Base-by-base conservation (phyloP, 2,113 vertebrate species). In the Rousettus leschenaultii region DNA sequence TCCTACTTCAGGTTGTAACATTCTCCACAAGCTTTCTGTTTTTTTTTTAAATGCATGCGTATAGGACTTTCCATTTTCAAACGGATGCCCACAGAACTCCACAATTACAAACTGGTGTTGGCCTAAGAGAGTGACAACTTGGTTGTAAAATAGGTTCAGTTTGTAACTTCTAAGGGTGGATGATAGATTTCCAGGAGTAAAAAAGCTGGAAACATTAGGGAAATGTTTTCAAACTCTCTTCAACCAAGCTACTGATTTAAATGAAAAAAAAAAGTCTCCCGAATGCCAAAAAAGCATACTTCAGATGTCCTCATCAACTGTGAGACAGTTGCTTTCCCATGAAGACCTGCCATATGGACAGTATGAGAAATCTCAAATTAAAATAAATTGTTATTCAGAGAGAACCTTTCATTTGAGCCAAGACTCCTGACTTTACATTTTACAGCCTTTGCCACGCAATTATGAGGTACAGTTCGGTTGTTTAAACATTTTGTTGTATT, bases 341-440 rank as follows among this genome's bases (percentile, higher is more conserved):
- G 94, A 95, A 98, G 88, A 79, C 94, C 88, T 24, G 15, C 97
- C 97, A 97, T 98, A 94, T 98, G 97, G 96, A 91, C 91, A 96
- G 90, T 96, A 94, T 89, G 94, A 97, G 85, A 97, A 97, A 97
- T 96, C 73, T 91, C 88, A 96, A 97, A 97, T 97, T 97, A 96
- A 97, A 97, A 97, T 96, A 95, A 97, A 97, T 97, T 96, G 93
- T 98, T 97, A 96, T 97, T 96, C 94, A 93, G 92, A 96, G 90
- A 95, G 89, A 96, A 73, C 40, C 87, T 97, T 95, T 96, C 87
- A 66, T 85, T 91, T 12, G 92, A 96, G 88, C 92, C 96, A 96
- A 96, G 85, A 93, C 82, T 95, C 87, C 75, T 55, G 91, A 94
- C 84, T 97, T 97, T 95, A 97, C 66, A 96, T 96, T 96, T 94